Evolutionary conservation across 2,113 vertebrate species (phyloP).

Genomic region (Alethe castanea): DNA sequence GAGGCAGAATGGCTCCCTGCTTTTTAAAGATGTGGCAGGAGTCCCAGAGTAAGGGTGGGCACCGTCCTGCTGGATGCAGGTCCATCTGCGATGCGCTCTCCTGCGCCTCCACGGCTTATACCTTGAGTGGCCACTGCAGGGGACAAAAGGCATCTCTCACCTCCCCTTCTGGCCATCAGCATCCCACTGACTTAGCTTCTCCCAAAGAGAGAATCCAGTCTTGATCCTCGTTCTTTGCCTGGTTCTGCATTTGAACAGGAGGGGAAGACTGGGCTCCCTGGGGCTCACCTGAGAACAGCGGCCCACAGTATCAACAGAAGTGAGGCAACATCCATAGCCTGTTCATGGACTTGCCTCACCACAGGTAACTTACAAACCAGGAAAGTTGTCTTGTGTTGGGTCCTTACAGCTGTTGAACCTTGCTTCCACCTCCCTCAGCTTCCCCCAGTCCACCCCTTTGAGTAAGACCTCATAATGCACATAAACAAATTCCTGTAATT

Average conservation of each 20-base stretch:
- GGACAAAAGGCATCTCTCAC: not conserved
- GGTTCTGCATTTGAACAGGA: not conserved
- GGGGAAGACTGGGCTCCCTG: not conserved
- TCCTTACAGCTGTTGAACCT: not conserved
- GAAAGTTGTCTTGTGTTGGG: not conserved
- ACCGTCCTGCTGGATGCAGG: fast-evolving
- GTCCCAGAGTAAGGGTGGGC: fast-evolving
- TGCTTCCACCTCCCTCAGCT: not conserved
- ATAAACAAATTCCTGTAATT: not conserved
- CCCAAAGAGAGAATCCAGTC: not conserved
- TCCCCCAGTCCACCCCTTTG: not conserved
- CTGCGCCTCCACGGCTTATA: fast-evolving
- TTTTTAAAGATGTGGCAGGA: not conserved
- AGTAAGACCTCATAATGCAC: not conserved
- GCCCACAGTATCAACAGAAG: not conserved
- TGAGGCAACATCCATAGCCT: not conserved
- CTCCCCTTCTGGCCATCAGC: not conserved
- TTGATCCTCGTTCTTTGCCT: not conserved
- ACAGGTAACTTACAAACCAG: not conserved
- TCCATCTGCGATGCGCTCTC: not conserved
- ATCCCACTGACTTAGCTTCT: not conserved
- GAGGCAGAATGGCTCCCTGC: not conserved
- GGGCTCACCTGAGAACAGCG: not conserved
- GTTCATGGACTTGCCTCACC: not conserved
- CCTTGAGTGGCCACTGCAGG: not conserved